Base-by-base conservation (phyloP, 2,888 invertebrate species). In the Margaritifera margaritifera region DNA sequence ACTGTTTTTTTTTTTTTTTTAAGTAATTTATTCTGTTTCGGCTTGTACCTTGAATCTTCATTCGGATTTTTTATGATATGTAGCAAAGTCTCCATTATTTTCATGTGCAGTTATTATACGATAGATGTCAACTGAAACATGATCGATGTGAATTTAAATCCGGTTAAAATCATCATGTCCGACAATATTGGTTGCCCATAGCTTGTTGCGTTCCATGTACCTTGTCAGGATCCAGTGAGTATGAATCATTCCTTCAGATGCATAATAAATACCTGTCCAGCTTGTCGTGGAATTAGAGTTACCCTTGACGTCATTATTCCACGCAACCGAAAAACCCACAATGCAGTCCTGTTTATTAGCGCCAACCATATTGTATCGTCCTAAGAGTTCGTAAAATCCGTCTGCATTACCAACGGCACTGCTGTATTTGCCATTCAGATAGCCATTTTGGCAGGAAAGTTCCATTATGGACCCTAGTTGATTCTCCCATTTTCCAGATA, bases 241-340 rank as follows among this genome's bases (percentile, higher is more conserved):
- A 20, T 58, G 52, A n/a, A 65, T 65, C 19, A 24, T 65, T 27
- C 59, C 65, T 20, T 52, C 22, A 2, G 24, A 25, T 22, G 24
- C 56, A 50, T 24, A 65, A 53, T 65, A 25, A 50, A 20, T 31
- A 19, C 65, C 65, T 1, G 65, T 52, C n/a, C 31, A 65, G 11
- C 65, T 65, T 8, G 50, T 25, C 3, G 65, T 22, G 24, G 65
- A 57, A 24, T 65, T 53, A 4, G 65, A 65, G 42, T 65, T 65
- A 22, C 59, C 65, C 2, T 24, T 2, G 20, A 59, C 53, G 1
- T 65, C n/a, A 50, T 65, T 65, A 53, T 65, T 65, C 19, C 25
- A 65, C 3, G 65, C 50, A 19, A 65, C 56, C 15, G 52, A 6
- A n/a, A 55, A 65, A 25, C 65, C 65, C 6, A 65, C 11, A 8